These are phyloP conservation scores for Dryobates pubescens DNA, from an alignment of 2,797 vertebrate species.

Conservation along the genomic window DNA sequence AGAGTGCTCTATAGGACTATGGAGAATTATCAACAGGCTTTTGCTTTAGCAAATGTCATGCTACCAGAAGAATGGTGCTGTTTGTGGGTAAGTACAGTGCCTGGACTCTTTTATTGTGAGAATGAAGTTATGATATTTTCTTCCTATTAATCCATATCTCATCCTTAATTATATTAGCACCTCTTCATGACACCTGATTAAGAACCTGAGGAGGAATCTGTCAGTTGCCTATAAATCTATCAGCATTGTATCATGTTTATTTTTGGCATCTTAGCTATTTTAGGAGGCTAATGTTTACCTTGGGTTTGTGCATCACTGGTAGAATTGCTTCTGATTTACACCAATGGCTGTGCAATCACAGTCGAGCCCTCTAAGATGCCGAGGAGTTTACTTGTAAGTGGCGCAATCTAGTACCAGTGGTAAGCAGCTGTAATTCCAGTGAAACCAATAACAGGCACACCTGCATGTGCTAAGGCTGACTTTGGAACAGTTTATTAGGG, in stretches of 20 bases:
- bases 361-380: background rate
- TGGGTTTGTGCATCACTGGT: background rate
- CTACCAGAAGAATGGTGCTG: constrained; percentile 43
- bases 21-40: constrained; percentile 65
- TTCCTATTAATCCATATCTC: constrained; percentile 69
- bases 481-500: constrained; percentile 36
- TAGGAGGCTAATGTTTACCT: constrained; percentile 7
- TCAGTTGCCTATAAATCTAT: constrained; percentile 42
- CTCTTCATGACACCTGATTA: constrained; percentile 55
- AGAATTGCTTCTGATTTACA: constrained; percentile 54
- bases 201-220: constrained; percentile 27
- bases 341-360: background rate
- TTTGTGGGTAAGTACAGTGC: constrained; percentile 21
- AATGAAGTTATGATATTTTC: constrained; percentile 50
- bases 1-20: constrained; percentile 53
- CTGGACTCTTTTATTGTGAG: constrained; percentile 28
- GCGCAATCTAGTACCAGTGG: constrained; percentile 13
- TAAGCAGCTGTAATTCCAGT: constrained; percentile 21
- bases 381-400: constrained; percentile 12
- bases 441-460: constrained; percentile 57
- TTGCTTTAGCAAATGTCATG: constrained; percentile 60
- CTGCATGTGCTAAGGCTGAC: constrained; percentile 48
- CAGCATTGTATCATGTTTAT: constrained; percentile 14
- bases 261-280: constrained; percentile 7
- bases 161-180: constrained; percentile 65